Evolutionary conservation across 2,888 invertebrate genomes (phyloP).

Genomic region (Tipula confusa): DNA sequence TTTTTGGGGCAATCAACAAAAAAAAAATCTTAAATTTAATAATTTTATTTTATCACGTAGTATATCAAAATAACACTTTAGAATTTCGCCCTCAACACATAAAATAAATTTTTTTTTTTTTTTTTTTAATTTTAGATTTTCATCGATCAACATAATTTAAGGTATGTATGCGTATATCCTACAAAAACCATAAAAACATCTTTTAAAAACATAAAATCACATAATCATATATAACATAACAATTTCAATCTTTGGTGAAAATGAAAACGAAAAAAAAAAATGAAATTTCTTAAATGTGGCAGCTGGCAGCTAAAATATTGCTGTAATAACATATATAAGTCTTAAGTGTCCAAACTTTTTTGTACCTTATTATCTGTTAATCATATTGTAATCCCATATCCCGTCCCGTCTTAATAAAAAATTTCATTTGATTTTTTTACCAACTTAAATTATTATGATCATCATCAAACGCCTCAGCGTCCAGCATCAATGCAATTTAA

Average conservation of each 20-base stretch:
- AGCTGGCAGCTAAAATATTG: conserved; percentile 20
- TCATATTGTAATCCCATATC: conserved; percentile 26
- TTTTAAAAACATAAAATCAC: not conserved
- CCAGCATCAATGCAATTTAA: not conserved
- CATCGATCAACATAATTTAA: conserved; percentile 25
- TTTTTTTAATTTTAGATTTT: conserved; percentile 3
- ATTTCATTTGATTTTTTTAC: too few relatives aligned
- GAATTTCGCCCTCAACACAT: conserved; percentile 29
- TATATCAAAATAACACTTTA: conserved; percentile 30
- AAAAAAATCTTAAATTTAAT: not conserved
- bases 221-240: conserved; percentile 20
- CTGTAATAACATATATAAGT: not conserved
- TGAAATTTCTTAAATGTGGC: conserved; percentile 3
- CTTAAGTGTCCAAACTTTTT: not conserved
- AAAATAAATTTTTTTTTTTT: not conserved
- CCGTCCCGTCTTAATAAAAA: not conserved
- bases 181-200: not conserved
- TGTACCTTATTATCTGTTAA: conserved; percentile 30
- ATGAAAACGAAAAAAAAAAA: not conserved
- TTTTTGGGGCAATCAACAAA: not conserved
- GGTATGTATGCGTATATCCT: too few relatives aligned
- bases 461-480: not conserved
- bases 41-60: conserved; percentile 7
- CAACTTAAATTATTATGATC: not conserved
- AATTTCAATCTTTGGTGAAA: not conserved